Percentiles rank a stretch among this genome's conserved stretches.
Evolutionary conservation across 2,888 invertebrate species (phyloP).

Genomic region (Meteorus colon): DNA sequence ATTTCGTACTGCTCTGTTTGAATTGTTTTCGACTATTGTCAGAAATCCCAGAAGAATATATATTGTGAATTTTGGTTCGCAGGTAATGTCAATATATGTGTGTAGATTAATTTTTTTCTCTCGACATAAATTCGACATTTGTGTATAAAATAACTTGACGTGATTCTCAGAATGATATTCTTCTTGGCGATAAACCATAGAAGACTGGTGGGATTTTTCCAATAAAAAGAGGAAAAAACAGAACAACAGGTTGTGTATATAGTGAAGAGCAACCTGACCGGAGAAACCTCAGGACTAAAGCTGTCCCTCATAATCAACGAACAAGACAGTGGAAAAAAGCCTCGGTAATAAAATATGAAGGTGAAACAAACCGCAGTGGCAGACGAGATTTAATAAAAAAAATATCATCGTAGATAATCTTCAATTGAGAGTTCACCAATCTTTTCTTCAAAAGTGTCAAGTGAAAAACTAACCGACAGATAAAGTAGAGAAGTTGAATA

Average conservation of each 20-base stretch:
- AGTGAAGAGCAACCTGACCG: not conserved
- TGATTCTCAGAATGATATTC: not conserved
- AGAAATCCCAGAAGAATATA: too few relatives aligned
- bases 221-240: not conserved
- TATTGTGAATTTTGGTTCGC: too few relatives aligned
- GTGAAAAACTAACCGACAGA: not conserved
- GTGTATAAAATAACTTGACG: not conserved
- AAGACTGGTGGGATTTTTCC: not conserved
- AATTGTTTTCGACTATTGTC: too few relatives aligned
- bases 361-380: not conserved
- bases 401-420: conserved; percentile 20
- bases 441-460: not conserved
- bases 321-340: not conserved
- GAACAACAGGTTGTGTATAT: not conserved
- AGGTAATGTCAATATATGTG: not conserved
- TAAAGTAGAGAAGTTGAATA: not conserved
- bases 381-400: conserved; percentile 17
- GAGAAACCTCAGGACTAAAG: not conserved
- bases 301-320: conserved; percentile 6
- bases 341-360: conserved; percentile 33
- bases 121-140: not conserved
- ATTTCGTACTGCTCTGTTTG: too few relatives aligned
- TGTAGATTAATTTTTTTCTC: not conserved
- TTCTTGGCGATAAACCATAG: not conserved
- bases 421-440: conserved; percentile 14